A percentile compares a stretch with the other conserved stretches of the same genome.
These are phyloP conservation scores for Cirrhinus mrigala DNA, from an alignment of 2,797 vertebrate species.

Conservation along the genomic window DNA sequence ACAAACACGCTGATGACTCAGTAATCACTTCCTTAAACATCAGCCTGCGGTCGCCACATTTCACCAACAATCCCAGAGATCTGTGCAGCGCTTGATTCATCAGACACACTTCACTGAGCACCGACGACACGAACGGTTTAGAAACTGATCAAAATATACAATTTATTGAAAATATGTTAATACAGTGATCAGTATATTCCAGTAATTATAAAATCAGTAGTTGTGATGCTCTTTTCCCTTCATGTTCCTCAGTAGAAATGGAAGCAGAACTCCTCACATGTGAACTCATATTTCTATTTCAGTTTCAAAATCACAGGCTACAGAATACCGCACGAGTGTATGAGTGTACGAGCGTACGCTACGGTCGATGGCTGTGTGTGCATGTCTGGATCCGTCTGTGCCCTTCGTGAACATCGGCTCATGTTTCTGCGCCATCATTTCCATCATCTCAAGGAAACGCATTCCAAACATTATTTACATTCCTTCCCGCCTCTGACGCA, in stretches of 20 bases:
- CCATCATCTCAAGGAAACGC: not conserved
- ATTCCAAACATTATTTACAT: slow-evolving; percentile 30
- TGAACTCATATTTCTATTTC: not conserved
- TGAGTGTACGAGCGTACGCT: no score
- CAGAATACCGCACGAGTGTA: not conserved
- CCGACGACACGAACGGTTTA: not conserved
- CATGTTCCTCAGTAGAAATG: slow-evolving; percentile 45
- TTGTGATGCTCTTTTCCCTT: slow-evolving; percentile 64
- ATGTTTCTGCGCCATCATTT: not conserved
- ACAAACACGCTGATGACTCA: not conserved
- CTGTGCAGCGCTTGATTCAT: not conserved
- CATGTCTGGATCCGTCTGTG: no score
- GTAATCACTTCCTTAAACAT: not conserved
- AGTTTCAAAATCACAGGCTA: slow-evolving; percentile 2
- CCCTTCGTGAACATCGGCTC: no score
- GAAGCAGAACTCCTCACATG: not conserved
- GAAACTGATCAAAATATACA: slow-evolving; percentile 83
- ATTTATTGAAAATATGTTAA: slow-evolving; percentile 86
- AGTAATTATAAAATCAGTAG: slow-evolving; percentile 85
- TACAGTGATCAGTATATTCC: slow-evolving; percentile 79
- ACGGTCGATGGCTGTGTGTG: no score
- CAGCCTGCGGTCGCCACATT: no score
- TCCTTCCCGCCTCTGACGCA: not conserved
- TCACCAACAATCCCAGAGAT: not conserved
- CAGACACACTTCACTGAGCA: not conserved